These are phyloP conservation scores for Gymnothorax reevesii DNA, from an alignment of 2,797 vertebrate genomes.

Conservation along the genomic window DNA sequence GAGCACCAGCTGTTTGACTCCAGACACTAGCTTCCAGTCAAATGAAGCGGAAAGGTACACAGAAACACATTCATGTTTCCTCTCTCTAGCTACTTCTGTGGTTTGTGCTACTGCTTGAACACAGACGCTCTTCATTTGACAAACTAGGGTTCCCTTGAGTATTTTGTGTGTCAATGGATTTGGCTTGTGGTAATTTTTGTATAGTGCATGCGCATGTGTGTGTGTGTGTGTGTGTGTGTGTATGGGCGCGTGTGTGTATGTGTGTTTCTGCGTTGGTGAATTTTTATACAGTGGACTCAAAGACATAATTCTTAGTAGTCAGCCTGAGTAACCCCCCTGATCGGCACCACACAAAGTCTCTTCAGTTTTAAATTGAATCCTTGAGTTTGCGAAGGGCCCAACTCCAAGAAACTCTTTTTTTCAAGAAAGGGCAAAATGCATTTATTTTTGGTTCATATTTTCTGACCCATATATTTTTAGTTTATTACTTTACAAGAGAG, in stretches of 20 bases:
- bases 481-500: no score
- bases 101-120: constrained; percentile 68
- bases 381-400: no score
- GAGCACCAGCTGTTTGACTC: constrained; percentile 99
- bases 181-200: background rate
- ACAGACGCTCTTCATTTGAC: background rate
- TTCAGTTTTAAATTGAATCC: background rate
- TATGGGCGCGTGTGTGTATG: background rate
- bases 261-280: background rate
- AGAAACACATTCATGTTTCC: constrained; percentile 67
- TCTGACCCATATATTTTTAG: no score
- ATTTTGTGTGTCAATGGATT: constrained; percentile 2
- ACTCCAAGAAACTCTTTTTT: no score
- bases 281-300: background rate
- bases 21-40: constrained; percentile 96
- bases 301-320: background rate
- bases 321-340: background rate
- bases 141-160: no score
- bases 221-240: background rate
- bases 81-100: constrained; percentile 63
- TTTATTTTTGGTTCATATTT: no score
- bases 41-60: constrained; percentile 98
- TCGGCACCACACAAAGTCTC: background rate
- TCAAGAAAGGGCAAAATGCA: no score
- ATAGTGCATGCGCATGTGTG: background rate